These are phyloP conservation scores for Microvelia longipes DNA, from an alignment of 1,140 invertebrate genomes.

Conservation along the genomic window DNA sequence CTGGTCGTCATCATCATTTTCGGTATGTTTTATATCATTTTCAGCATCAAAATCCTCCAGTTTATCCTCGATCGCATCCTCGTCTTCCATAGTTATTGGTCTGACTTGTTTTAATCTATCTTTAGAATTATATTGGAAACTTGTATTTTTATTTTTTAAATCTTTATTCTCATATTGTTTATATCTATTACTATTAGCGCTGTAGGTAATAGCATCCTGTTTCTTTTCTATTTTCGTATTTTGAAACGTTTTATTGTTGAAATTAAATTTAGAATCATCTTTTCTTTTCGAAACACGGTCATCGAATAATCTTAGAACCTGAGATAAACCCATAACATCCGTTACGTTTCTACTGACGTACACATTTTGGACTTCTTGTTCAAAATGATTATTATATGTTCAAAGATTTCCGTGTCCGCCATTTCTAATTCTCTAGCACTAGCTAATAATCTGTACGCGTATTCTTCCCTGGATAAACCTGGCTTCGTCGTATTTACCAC, in stretches of 20 bases:
- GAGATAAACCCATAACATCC: not conserved
- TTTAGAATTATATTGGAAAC: not conserved
- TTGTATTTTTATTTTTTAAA: not conserved
- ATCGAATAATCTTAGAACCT: not conserved
- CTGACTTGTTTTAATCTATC: not conserved
- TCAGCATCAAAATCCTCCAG: not conserved
- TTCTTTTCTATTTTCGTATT: too few species aligned
- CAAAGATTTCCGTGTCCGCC: not conserved
- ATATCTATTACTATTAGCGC: too few species aligned
- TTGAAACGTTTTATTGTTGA: too few species aligned
- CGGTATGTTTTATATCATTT: not conserved
- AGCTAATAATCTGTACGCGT: not conserved
- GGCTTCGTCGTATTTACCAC: not conserved
- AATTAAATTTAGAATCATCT: too few species aligned
- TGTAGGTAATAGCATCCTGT: too few species aligned
- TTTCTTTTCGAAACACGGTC: not conserved
- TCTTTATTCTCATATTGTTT: not conserved
- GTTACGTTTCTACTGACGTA: not conserved
- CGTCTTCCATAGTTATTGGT: not conserved
- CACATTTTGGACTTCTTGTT: not conserved
- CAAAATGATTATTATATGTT: not conserved
- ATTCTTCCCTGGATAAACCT: not conserved
- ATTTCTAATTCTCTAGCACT: not conserved
- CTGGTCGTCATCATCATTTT: not conserved
- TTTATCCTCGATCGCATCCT: not conserved